Percentiles rank a stretch among this genome's conserved stretches.
phyloP scores from a whole-genome alignment of 2,113 vertebrate species.

The Okapia johnstoni region DNA sequence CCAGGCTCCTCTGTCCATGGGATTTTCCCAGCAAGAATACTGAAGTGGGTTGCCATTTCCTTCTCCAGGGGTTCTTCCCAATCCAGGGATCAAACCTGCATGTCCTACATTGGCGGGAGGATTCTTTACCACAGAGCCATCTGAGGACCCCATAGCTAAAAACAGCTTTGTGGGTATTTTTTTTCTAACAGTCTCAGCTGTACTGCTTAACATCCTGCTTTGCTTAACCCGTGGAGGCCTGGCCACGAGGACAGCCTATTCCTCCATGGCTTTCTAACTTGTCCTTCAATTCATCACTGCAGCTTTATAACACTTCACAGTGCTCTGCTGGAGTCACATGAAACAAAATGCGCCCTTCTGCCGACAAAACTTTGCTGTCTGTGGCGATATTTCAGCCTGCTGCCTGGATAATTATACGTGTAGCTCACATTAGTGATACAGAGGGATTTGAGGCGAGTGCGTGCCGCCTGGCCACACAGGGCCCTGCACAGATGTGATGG shows the following conservation, averaged over 20 bases:
- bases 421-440: constrained; percentile 43
- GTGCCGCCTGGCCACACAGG: not conserved
- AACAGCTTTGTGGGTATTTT: not conserved
- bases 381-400: constrained; percentile 37
- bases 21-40: not conserved
- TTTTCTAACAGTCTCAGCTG: not conserved
- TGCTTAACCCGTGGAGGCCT: not conserved
- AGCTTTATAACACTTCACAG: not conserved
- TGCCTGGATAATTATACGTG: constrained; percentile 53
- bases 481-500: not conserved
- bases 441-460: not conserved
- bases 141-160: not conserved
- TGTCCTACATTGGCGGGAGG: not conserved
- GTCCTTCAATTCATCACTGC: constrained; percentile 39
- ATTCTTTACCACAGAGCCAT: not conserved
- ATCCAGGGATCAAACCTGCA: not conserved
- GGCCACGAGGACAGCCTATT: not conserved
- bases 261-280: constrained; percentile 10
- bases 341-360: constrained; percentile 52
- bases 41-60: not conserved
- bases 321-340: constrained; percentile 33
- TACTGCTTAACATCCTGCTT: not conserved
- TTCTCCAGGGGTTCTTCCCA: not conserved
- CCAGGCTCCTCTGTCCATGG: not conserved
- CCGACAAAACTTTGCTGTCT: constrained; percentile 42